phyloP scores from a whole-genome alignment of 2,113 vertebrate species.

The Hymenochirus boettgeri region DNA sequence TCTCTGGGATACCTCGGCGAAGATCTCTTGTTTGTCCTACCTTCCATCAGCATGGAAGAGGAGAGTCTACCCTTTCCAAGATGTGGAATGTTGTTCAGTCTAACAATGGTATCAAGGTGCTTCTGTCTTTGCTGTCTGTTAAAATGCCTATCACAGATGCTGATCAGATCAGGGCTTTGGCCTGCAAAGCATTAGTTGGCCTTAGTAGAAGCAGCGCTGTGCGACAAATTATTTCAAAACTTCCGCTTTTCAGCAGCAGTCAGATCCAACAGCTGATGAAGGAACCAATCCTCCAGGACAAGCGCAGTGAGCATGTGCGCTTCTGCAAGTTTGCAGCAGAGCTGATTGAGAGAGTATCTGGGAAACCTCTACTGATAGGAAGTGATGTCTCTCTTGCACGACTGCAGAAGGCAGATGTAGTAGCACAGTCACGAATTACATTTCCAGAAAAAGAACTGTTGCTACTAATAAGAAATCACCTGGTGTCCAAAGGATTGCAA shows the following conservation, averaged over 20 bases:
- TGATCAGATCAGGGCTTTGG: slow-evolving; percentile 89
- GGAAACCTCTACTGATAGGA: slow-evolving; percentile 88
- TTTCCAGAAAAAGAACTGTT: slow-evolving; percentile 96
- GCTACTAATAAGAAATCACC: slow-evolving; percentile 91
- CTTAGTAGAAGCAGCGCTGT: slow-evolving; percentile 87
- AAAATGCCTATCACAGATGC: slow-evolving; percentile 98
- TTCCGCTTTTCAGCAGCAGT: slow-evolving; percentile 94
- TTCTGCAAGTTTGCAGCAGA: slow-evolving; percentile 95
- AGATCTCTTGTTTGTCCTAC: slow-evolving; percentile 82
- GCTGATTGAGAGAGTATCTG: slow-evolving; percentile 91
- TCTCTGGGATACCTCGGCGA: slow-evolving; percentile 86
- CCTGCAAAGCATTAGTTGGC: slow-evolving; percentile 93
- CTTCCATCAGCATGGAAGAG: slow-evolving; percentile 55
- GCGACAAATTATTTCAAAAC: slow-evolving; percentile 95
- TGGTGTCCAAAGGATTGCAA: slow-evolving; percentile 89
- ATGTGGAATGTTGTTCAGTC: slow-evolving; percentile 99
- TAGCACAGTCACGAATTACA: slow-evolving; percentile 92
- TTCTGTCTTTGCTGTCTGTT: slow-evolving; percentile 86
- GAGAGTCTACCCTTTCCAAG: slow-evolving; percentile 85
- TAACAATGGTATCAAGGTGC: slow-evolving; percentile 97
- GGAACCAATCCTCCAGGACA: slow-evolving; percentile 95
- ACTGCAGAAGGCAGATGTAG: slow-evolving; percentile 90
- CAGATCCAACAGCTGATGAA: slow-evolving; percentile 99
- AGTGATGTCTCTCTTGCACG: slow-evolving; percentile 92
- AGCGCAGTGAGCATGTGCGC: slow-evolving; percentile 93